A percentile compares a stretch with the other conserved stretches of the same genome.
phyloP scores from a whole-genome alignment of 2,888 invertebrate genomes.

The Entomobrya proxima region DNA sequence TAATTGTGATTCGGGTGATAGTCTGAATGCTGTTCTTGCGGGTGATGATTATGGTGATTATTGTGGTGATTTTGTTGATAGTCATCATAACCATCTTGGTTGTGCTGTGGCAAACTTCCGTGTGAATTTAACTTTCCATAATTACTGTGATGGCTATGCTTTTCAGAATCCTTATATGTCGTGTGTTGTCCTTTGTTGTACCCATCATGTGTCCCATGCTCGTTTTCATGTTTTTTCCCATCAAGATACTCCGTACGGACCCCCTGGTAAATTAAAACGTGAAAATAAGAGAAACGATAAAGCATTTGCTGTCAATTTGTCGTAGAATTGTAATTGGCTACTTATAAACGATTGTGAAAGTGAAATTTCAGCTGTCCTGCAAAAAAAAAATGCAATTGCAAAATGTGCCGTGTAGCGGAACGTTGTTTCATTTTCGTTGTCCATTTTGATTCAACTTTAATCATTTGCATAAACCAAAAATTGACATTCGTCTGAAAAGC shows the following conservation, averaged over 20 bases:
- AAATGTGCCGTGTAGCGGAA: too few relatives aligned
- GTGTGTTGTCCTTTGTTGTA: slow-evolving; percentile 73
- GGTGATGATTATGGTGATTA: slow-evolving; percentile 66
- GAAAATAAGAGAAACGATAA: neutral
- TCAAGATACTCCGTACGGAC: slow-evolving; percentile 71
- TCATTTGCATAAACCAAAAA: too few relatives aligned
- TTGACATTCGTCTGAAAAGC: too few relatives aligned
- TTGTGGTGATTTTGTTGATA: slow-evolving; percentile 52
- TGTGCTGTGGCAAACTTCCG: slow-evolving; percentile 43
- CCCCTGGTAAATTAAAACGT: slow-evolving; percentile 66
- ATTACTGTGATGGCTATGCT: slow-evolving; percentile 64
- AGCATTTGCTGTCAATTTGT: neutral
- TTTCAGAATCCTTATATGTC: slow-evolving; percentile 68
- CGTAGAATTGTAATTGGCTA: neutral
- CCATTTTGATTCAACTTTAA: too few relatives aligned
- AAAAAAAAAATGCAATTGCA: neutral
- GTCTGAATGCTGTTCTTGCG: neutral
- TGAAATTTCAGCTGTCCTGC: slow-evolving; percentile 15
- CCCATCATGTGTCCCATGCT: slow-evolving; percentile 71
- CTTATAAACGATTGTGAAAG: neutral
- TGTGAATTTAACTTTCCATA: slow-evolving; percentile 60
- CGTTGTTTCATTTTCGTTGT: too few relatives aligned
- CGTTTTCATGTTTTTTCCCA: slow-evolving; percentile 74
- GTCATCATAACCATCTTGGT: slow-evolving; percentile 16
- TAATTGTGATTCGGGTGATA: slow-evolving; percentile 71